Evolutionary conservation across 2,888 invertebrate species (phyloP).

Genomic region (Xanthorhoe designata): DNA sequence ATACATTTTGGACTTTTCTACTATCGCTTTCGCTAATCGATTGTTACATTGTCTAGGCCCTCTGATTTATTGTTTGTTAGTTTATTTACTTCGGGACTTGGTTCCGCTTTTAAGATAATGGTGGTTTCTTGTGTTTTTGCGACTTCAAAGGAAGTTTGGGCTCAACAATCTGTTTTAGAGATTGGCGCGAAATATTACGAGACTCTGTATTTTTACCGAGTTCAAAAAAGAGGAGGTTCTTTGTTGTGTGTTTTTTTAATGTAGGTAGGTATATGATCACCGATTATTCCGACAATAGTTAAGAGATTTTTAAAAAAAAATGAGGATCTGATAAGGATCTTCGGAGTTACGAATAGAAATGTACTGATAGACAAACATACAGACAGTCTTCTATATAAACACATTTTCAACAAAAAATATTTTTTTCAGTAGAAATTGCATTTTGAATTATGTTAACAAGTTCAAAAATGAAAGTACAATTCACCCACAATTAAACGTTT

Average conservation of each 20-base stretch:
- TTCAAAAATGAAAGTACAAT: constrained; percentile 14
- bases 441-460: background rate
- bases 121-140: constrained; percentile 8
- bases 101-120: constrained; percentile 10
- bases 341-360: too few relatives aligned
- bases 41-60: too few relatives aligned
- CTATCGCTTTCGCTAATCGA: too few relatives aligned
- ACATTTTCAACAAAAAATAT: background rate
- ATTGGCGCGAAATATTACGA: background rate
- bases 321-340: too few relatives aligned
- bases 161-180: background rate
- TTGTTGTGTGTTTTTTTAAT: too few relatives aligned
- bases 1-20: too few relatives aligned
- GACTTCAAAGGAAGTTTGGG: constrained; percentile 1
- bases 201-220: background rate
- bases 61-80: constrained; percentile 33
- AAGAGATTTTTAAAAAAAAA: too few relatives aligned
- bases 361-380: too few relatives aligned
- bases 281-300: too few relatives aligned
- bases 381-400: too few relatives aligned
- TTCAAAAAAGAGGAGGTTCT: too few relatives aligned
- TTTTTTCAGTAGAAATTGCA: background rate
- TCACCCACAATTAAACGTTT: constrained; percentile 39
- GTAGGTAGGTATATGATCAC: too few relatives aligned
- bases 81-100: constrained; percentile 8